Evolutionary conservation across 2,113 vertebrate species (phyloP).

Genomic region (Phocoena sinus): DNA sequence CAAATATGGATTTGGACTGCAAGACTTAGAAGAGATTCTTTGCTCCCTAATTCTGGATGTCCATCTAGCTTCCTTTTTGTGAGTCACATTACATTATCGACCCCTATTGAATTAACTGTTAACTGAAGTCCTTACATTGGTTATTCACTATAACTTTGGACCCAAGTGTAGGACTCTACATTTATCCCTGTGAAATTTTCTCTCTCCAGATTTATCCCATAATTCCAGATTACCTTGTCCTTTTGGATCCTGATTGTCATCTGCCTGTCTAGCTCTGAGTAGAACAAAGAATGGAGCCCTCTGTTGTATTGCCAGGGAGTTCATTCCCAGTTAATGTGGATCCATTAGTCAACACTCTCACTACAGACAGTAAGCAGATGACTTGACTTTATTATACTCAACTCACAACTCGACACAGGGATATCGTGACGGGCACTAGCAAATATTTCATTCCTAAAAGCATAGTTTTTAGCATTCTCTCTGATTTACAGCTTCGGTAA

Average conservation of each 20-base stretch:
- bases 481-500: not conserved
- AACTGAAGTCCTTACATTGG: not conserved
- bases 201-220: not conserved
- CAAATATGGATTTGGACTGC: not conserved
- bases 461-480: not conserved
- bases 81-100: not conserved
- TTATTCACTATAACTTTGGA: not conserved
- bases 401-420: not conserved
- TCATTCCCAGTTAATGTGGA: not conserved
- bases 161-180: not conserved
- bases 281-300: not conserved
- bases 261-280: not conserved
- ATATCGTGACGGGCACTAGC: not conserved
- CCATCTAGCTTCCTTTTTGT: not conserved
- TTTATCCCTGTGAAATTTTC: not conserved
- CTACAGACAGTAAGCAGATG: not conserved
- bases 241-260: not conserved
- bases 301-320: not conserved
- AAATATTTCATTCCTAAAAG: not conserved
- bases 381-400: not conserved
- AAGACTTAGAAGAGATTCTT: not conserved
- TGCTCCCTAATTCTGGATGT: not conserved
- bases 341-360: not conserved
- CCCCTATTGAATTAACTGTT: not conserved
- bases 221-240: not conserved